Evolutionary conservation across 2,113 vertebrate genomes (phyloP).

Genomic region (Microtus pennsylvanicus): DNA sequence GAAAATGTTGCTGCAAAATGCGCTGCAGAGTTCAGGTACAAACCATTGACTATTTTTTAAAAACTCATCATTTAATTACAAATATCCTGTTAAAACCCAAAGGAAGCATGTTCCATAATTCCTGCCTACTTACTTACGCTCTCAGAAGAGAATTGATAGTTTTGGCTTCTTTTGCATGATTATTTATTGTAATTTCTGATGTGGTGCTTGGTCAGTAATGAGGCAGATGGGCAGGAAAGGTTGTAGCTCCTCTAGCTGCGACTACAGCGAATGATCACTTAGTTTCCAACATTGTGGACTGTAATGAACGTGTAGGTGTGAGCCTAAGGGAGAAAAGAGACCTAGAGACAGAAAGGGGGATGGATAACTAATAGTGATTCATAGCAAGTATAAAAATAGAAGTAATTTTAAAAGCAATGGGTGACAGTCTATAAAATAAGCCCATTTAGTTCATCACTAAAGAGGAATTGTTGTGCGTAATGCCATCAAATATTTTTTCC

Average conservation of each 20-base stretch:
- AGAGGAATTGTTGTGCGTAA: conserved; percentile 47
- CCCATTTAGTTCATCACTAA: conserved; percentile 35
- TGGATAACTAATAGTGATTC: conserved; percentile 49
- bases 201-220: conserved; percentile 45
- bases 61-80: conserved; percentile 66
- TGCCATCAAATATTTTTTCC: conserved; percentile 45
- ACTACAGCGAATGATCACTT: conserved; percentile 59
- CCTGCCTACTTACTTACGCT: background rate
- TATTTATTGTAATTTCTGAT: conserved; percentile 53
- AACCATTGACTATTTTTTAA: conserved; percentile 29
- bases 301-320: conserved; percentile 57
- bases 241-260: conserved; percentile 9
- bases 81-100: conserved; percentile 41
- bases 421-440: conserved; percentile 40
- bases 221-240: conserved; percentile 10
- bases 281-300: conserved; percentile 35
- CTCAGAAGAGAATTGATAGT: background rate
- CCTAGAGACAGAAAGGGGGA: conserved; percentile 17
- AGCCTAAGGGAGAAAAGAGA: conserved; percentile 27
- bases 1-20: conserved; percentile 52
- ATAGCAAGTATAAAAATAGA: conserved; percentile 60
- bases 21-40: conserved; percentile 40
- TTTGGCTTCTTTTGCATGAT: conserved; percentile 44
- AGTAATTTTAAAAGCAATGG: conserved; percentile 47
- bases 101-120: conserved; percentile 3